Evolutionary conservation across 2,888 invertebrate genomes (phyloP).

Genomic region (Torymus tubicola): DNA sequence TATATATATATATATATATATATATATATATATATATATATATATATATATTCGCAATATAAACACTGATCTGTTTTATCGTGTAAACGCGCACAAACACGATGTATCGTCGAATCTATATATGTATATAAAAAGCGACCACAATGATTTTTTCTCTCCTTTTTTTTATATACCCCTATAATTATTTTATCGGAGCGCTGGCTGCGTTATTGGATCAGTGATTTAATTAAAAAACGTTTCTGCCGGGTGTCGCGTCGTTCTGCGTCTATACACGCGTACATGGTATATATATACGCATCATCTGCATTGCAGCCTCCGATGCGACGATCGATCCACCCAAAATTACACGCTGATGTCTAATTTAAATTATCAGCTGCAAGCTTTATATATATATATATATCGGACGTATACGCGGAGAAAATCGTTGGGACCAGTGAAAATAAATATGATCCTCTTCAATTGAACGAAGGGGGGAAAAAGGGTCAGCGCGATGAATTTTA

Average conservation of each 20-base stretch:
- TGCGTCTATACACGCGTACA: too few species aligned
- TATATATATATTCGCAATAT: too few species aligned
- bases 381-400: conserved; percentile 9
- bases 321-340: conserved; percentile 6
- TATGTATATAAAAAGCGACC: background rate
- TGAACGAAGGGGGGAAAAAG: too few species aligned
- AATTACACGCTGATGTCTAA: conserved; percentile 34
- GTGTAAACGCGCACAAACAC: background rate
- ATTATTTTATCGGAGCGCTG: conserved; percentile 11
- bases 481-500: too few species aligned
- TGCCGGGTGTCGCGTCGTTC: background rate
- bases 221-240: conserved; percentile 36
- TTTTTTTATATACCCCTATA: background rate
- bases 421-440: background rate
- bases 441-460: background rate
- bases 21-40: too few species aligned
- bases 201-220: conserved; percentile 21
- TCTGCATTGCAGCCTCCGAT: too few species aligned
- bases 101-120: background rate
- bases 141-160: background rate
- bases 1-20: too few species aligned
- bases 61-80: too few species aligned
- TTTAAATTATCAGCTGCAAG: conserved; percentile 4
- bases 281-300: background rate
- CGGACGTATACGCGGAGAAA: background rate